phyloP scores from a whole-genome alignment of 1,140 invertebrate genomes.

The Aphidius gifuensis region DNA sequence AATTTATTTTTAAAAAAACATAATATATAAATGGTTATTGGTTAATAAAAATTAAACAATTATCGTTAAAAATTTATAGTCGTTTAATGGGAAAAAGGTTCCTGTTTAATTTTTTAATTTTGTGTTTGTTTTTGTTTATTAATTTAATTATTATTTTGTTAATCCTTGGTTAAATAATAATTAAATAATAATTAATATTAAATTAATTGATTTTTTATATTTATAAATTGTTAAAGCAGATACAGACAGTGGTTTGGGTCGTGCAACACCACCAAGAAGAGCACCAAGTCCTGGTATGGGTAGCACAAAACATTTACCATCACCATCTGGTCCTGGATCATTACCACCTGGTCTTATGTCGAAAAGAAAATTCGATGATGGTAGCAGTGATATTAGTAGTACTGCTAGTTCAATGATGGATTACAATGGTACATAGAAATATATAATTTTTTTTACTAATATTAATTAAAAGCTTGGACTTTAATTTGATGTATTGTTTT shows the following conservation, averaged over 20 bases:
- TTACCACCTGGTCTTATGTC: slow-evolving; percentile 77
- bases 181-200: slow-evolving; percentile 13
- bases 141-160: slow-evolving; percentile 1
- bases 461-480: no score
- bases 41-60: background rate
- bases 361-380: slow-evolving; percentile 78
- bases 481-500: slow-evolving; percentile 11
- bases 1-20: background rate
- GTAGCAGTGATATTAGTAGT: slow-evolving; percentile 80
- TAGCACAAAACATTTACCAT: slow-evolving; percentile 65
- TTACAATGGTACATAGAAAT: slow-evolving; percentile 66
- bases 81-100: no score
- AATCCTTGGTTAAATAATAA: slow-evolving; percentile 1
- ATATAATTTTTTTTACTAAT: no score
- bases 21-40: slow-evolving; percentile 6
- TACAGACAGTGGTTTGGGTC: slow-evolving; percentile 76
- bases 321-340: slow-evolving; percentile 77
- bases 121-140: slow-evolving; percentile 4
- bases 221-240: slow-evolving; percentile 50
- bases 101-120: slow-evolving; percentile 9
- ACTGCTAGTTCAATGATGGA: slow-evolving; percentile 80
- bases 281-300: slow-evolving; percentile 73
- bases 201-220: slow-evolving; percentile 17
- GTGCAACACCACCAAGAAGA: slow-evolving; percentile 75
- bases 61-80: no score